Conservation (phyloP, 1,140 invertebrate genomes). For the Scaptomyza montana region DNA sequence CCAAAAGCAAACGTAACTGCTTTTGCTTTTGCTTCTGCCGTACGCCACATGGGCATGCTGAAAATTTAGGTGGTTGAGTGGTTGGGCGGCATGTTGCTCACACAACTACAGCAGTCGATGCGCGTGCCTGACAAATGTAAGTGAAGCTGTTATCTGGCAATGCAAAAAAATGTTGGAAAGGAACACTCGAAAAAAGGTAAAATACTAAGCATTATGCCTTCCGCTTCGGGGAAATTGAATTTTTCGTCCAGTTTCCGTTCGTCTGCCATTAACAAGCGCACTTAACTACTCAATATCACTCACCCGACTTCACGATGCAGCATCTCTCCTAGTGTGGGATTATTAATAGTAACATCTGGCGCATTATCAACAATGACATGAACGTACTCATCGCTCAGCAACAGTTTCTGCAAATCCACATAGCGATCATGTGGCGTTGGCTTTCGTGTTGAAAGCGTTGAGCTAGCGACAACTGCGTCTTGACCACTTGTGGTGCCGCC, state of each 20-base stretch:
- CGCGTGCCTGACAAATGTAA: conserved; percentile 52
- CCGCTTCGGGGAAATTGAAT: conserved; percentile 76
- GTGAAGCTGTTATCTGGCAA: conserved; percentile 33
- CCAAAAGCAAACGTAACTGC: conserved; percentile 68
- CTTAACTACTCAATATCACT: conserved; percentile 69
- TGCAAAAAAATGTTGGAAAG: conserved; percentile 18
- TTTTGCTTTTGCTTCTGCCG: conserved; percentile 48
- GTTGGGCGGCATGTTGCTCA: not conserved
- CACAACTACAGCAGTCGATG: conserved; percentile 15
- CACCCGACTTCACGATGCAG: conserved; percentile 87
- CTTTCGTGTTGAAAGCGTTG: conserved; percentile 59
- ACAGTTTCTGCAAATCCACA: conserved; percentile 84
- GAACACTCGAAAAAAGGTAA: conserved; percentile 24
- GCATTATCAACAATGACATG: conserved; percentile 84
- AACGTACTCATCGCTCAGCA: conserved; percentile 62
- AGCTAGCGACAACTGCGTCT: conserved; percentile 38
- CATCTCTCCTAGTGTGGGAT: conserved; percentile 88
- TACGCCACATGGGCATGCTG: conserved; percentile 18
- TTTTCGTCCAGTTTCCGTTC: conserved; percentile 46
- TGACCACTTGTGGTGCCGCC: conserved; percentile 60
- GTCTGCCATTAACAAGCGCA: conserved; percentile 39
- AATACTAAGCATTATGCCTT: conserved; percentile 75
- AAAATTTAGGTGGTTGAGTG: conserved; percentile 21
- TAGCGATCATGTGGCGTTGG: conserved; percentile 85
- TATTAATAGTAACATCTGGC: conserved; percentile 84